A percentile compares a stretch with the other conserved stretches of the same genome.
phyloP scores from a whole-genome alignment of 2,888 invertebrate genomes.

The Caenorhabditis sp. region DNA sequence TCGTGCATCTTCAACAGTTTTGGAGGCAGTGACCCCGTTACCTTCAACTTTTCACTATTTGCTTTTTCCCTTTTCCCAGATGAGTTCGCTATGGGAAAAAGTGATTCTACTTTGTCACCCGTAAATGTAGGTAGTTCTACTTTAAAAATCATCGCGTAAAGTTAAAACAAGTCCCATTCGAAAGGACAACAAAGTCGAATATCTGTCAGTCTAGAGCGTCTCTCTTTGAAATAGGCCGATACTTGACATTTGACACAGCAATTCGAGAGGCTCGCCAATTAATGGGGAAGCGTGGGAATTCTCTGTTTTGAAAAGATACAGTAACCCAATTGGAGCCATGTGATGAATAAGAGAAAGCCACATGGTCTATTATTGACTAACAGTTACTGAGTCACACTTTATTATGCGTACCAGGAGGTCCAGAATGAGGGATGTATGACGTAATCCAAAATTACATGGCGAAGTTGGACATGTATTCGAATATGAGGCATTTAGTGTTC shows the following conservation, averaged over 20 bases:
- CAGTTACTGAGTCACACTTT: neutral
- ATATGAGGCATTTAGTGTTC: no score
- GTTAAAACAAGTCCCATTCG: no score
- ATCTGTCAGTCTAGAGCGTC: neutral
- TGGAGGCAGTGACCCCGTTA: neutral
- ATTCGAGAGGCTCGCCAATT: neutral
- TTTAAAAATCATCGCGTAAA: no score
- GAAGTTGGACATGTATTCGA: no score
- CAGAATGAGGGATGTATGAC: no score
- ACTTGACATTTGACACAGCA: neutral
- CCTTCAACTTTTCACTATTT: constrained; percentile 21
- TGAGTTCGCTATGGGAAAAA: constrained; percentile 2
- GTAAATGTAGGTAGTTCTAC: neutral
- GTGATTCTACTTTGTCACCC: neutral
- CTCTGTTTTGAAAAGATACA: neutral
- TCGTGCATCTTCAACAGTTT: neutral
- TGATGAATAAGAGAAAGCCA: neutral
- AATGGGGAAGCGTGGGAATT: constrained; percentile 1
- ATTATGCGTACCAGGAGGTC: no score
- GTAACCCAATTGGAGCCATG: neutral
- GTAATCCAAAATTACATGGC: no score
- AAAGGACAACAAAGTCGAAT: no score
- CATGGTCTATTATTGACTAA: neutral
- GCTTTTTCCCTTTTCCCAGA: constrained; percentile 6
- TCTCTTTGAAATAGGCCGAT: neutral